Evolutionary conservation across 1,140 invertebrate genomes (phyloP).

Genomic region (Mylabris phalerata): DNA sequence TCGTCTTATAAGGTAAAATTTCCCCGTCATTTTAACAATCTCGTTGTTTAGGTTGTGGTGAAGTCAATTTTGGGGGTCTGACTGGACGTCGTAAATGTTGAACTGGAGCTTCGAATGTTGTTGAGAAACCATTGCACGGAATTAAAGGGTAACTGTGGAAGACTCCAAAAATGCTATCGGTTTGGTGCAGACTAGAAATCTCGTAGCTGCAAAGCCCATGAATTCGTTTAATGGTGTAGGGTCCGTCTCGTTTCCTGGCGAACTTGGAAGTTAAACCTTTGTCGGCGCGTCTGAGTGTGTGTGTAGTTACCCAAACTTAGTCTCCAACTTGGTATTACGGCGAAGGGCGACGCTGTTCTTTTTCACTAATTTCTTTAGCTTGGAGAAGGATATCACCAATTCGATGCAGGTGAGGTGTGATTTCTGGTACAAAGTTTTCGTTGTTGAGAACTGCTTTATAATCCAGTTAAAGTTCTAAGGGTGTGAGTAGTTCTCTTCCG

Average conservation of each 20-base stretch:
- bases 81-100: no score
- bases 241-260: slow-evolving; percentile 30
- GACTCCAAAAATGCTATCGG: no score
- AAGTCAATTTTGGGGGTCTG: no score
- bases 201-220: not conserved
- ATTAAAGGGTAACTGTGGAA: no score
- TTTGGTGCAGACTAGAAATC: not conserved
- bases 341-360: slow-evolving; percentile 16
- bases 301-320: slow-evolving; percentile 31
- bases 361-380: slow-evolving; percentile 24
- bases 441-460: slow-evolving; percentile 3
- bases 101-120: no score
- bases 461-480: slow-evolving; percentile 24
- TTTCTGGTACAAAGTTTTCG: slow-evolving; percentile 14
- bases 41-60: no score
- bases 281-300: slow-evolving; percentile 30
- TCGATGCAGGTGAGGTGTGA: slow-evolving; percentile 9
- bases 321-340: slow-evolving; percentile 26
- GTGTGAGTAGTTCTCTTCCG: slow-evolving; percentile 36
- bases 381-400: slow-evolving; percentile 6
- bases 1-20: no score
- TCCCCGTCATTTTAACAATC: no score
- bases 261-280: slow-evolving; percentile 34
- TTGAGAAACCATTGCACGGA: no score
- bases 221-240: not conserved